phyloP scores from a whole-genome alignment of 2,113 vertebrate species.

The Cyprinus carpio region DNA sequence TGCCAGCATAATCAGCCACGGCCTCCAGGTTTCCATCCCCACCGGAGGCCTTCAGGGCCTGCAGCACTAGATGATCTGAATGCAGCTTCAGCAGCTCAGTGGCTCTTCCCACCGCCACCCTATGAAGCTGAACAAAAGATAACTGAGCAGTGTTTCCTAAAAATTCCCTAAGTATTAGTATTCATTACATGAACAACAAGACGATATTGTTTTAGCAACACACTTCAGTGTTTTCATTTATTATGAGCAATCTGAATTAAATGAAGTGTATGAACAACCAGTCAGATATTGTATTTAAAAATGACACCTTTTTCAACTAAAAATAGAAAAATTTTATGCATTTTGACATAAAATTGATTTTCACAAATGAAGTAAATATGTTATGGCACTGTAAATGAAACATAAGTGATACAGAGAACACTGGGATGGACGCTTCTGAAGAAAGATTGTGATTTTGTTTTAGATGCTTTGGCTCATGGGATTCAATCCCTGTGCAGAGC shows the following conservation, averaged over 20 bases:
- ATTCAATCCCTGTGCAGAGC: not conserved
- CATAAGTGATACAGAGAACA: not conserved
- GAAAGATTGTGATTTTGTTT: not conserved
- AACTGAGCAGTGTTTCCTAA: not conserved
- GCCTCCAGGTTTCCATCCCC: slow-evolving; percentile 92
- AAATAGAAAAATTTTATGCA: no score
- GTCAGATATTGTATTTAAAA: no score
- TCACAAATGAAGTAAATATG: not conserved
- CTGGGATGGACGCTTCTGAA: not conserved
- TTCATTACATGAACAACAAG: no score
- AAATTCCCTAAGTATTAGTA: not conserved
- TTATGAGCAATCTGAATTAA: no score
- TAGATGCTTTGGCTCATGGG: not conserved
- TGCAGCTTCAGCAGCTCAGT: slow-evolving; percentile 89
- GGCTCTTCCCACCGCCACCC: slow-evolving; percentile 82
- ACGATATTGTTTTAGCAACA: no score
- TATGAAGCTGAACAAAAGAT: slow-evolving; percentile 82
- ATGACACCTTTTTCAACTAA: no score
- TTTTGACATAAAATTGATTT: no score
- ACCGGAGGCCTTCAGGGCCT: slow-evolving; percentile 81
- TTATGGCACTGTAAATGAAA: not conserved
- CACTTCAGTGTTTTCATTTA: no score
- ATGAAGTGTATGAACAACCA: not conserved
- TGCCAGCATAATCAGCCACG: slow-evolving; percentile 87
- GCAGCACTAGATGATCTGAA: slow-evolving; percentile 73